Evolutionary conservation across 2,113 vertebrate genomes (phyloP).

Genomic region (Elgaria multicarinata): DNA sequence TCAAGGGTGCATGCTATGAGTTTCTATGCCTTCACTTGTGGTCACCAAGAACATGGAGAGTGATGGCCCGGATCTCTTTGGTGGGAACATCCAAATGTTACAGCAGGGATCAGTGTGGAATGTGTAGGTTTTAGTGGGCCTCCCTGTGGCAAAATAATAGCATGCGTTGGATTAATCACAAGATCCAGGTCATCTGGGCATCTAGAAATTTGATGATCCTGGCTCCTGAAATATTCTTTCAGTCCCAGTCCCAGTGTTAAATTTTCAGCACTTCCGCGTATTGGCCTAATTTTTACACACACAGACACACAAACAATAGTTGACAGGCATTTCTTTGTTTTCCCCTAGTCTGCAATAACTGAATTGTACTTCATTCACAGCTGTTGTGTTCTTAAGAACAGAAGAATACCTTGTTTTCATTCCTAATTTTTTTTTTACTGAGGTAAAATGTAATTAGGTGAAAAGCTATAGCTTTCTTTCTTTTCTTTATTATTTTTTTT

Average conservation of each 20-base stretch:
- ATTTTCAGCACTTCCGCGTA: neutral
- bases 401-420: conserved; percentile 28
- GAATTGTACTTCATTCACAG: conserved; percentile 18
- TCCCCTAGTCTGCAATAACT: neutral
- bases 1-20: no score
- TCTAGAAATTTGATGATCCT: neutral
- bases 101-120: neutral
- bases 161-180: neutral
- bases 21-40: neutral
- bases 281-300: neutral
- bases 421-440: conserved; percentile 33
- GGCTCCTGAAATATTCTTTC: neutral
- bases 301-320: neutral
- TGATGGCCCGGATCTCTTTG: neutral
- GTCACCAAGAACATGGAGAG: neutral
- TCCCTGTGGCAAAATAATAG: neutral
- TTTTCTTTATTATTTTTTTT: neutral
- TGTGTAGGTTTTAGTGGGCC: neutral
- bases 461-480: conserved; percentile 33
- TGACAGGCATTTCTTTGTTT: conserved; percentile 5
- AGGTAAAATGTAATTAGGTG: conserved; percentile 42
- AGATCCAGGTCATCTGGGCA: neutral
- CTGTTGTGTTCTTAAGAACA: conserved; percentile 26
- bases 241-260: neutral
- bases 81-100: neutral